phyloP scores from a whole-genome alignment of 53 echinoderm and acorn worm species.

The Hippasteria phrygiana region DNA sequence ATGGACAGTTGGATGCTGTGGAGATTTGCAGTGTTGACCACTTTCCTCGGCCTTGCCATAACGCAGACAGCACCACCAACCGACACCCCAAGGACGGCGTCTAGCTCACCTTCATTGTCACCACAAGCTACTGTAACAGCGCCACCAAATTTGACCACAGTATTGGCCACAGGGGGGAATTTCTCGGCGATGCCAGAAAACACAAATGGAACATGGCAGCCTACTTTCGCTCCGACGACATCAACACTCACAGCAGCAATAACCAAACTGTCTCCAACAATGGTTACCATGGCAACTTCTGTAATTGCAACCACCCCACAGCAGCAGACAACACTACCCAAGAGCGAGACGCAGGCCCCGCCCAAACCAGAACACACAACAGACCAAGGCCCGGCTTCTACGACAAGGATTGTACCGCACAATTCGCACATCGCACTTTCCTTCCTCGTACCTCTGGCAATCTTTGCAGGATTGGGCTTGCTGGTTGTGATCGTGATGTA shows the following conservation, averaged over 20 bases:
- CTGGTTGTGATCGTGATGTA: slow-evolving; percentile 47
- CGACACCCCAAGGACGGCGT: not conserved
- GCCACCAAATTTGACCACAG: not conserved
- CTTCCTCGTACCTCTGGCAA: slow-evolving; percentile 49
- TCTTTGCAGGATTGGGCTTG: slow-evolving; percentile 48
- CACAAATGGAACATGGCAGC: not conserved
- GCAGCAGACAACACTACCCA: slow-evolving; percentile 29
- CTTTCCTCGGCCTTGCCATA: slow-evolving; percentile 9
- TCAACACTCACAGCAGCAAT: slow-evolving; percentile 13
- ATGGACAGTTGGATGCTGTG: slow-evolving; percentile 10
- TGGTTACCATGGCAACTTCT: slow-evolving; percentile 5
- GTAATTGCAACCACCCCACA: not conserved
- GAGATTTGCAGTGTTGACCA: slow-evolving; percentile 1
- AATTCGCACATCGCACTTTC: slow-evolving; percentile 15
- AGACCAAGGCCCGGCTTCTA: not conserved
- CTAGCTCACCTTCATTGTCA: not conserved
- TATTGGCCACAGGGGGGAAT: not conserved
- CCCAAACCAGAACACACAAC: slow-evolving; percentile 6
- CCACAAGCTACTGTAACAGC: not conserved
- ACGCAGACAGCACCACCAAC: not conserved
- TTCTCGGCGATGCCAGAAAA: not conserved
- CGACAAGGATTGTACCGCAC: not conserved
- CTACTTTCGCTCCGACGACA: not conserved
- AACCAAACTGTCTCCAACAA: slow-evolving; percentile 7
- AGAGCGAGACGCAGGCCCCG: not conserved